Conservation (phyloP, 2,888 invertebrate genomes). For the Uropetala carovei region DNA sequence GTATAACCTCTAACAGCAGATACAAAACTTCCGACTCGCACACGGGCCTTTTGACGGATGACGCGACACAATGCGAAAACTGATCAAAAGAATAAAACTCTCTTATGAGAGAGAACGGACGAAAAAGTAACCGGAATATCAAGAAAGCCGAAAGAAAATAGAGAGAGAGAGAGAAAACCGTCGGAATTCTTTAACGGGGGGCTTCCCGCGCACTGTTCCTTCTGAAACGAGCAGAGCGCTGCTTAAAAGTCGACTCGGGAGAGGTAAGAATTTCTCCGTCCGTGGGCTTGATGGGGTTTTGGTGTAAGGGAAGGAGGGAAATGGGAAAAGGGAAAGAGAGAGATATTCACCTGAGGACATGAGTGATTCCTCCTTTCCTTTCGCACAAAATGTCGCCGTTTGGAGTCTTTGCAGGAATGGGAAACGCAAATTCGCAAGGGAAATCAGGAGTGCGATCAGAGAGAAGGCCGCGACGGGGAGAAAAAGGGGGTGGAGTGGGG, state of each 20-base stretch:
- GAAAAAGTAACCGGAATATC: too few relatives aligned
- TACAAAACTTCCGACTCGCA: too few relatives aligned
- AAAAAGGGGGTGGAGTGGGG: neutral
- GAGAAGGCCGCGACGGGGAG: neutral
- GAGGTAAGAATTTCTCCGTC: neutral
- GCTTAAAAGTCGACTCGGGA: neutral
- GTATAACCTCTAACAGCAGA: too few relatives aligned
- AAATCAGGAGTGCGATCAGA: constrained; percentile 44
- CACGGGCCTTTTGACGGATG: too few relatives aligned
- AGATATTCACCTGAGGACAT: neutral
- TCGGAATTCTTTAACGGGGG: too few relatives aligned
- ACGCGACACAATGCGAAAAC: too few relatives aligned
- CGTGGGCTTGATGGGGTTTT: neutral
- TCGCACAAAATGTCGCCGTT: constrained; percentile 52
- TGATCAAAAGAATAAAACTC: too few relatives aligned
- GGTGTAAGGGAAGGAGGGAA: neutral
- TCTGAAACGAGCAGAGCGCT: neutral
- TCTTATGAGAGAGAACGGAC: too few relatives aligned
- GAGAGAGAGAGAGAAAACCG: too few relatives aligned
- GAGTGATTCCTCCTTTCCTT: constrained; percentile 27
- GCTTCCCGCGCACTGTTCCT: too few relatives aligned
- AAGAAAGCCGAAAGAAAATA: too few relatives aligned
- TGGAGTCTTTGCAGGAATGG: neutral
- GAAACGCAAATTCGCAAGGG: constrained; percentile 17
- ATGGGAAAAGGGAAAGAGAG: neutral